phyloP scores from a whole-genome alignment of 2,797 vertebrate species.

The Lacerta agilis region DNA sequence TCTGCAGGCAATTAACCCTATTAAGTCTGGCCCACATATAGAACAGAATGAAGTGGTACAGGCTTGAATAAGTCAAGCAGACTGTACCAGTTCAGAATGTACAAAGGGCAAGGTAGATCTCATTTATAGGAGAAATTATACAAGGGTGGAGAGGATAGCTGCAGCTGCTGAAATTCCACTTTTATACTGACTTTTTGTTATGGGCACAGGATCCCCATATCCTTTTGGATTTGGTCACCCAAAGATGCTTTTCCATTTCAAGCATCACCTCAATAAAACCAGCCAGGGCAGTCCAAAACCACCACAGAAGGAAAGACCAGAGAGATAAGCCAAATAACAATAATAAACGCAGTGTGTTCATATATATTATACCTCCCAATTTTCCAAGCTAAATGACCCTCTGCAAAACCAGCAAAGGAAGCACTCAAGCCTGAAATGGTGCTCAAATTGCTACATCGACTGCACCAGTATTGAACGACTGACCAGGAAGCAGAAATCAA shows the following conservation, averaged over 20 bases:
- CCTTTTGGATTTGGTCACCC: background rate
- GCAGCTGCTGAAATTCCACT: background rate
- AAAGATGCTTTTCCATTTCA: background rate
- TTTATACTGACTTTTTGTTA: background rate
- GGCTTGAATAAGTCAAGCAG: background rate
- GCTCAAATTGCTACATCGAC: slow-evolving; percentile 20
- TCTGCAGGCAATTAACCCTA: background rate
- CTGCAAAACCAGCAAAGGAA: slow-evolving; percentile 10
- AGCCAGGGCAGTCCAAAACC: background rate
- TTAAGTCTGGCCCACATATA: background rate
- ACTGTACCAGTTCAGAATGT: background rate
- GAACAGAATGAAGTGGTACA: background rate
- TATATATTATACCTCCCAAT: slow-evolving; percentile 11
- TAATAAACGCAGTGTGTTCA: background rate
- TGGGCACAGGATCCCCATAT: background rate
- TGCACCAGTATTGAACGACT: background rate
- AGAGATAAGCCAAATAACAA: slow-evolving; percentile 12
- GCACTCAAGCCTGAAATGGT: slow-evolving; percentile 25
- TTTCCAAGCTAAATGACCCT: slow-evolving; percentile 11
- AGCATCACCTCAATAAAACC: background rate
- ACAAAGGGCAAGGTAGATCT: too few relatives aligned
- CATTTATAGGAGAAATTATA: background rate
- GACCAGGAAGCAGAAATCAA: slow-evolving; percentile 17
- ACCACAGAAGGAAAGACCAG: slow-evolving; percentile 9
- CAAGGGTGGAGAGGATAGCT: background rate